phyloP scores from a whole-genome alignment of 2,113 vertebrate genomes.

The Apistogramma diplotaenia region DNA sequence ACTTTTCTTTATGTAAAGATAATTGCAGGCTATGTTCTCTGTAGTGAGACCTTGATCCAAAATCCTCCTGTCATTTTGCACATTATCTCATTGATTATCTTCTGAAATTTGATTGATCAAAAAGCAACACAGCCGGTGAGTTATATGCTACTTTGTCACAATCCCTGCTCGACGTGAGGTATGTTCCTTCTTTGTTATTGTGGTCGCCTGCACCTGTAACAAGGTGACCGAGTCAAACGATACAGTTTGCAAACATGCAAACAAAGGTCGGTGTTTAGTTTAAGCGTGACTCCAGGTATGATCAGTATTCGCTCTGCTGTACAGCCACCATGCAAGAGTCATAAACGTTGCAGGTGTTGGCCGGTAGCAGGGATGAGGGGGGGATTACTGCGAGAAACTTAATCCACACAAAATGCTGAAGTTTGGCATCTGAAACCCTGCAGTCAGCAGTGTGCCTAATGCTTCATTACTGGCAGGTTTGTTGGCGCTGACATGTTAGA shows the following conservation, averaged over 20 bases:
- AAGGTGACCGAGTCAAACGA: neutral
- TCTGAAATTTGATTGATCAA: neutral
- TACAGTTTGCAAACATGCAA: neutral
- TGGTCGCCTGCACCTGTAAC: neutral
- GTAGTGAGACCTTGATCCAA: too few species aligned
- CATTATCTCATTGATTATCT: neutral
- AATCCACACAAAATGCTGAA: neutral
- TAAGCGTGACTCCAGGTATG: neutral
- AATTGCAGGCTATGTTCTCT: too few species aligned
- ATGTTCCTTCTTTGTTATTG: neutral
- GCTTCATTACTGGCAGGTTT: neutral
- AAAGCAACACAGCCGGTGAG: neutral
- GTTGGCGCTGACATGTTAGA: neutral
- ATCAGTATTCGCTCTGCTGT: neutral
- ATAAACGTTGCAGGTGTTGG: neutral
- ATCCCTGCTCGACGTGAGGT: neutral
- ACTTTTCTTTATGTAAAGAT: too few species aligned
- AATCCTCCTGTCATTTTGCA: too few species aligned
- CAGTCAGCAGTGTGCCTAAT: neutral
- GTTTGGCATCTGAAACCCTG: neutral
- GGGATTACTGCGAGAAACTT: neutral
- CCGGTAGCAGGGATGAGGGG: neutral
- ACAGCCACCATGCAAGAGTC: neutral
- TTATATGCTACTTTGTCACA: neutral
- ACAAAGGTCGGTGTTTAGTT: neutral